Base-by-base conservation (phyloP, 2,113 vertebrate species). In the Oryzias curvinotus region DNA sequence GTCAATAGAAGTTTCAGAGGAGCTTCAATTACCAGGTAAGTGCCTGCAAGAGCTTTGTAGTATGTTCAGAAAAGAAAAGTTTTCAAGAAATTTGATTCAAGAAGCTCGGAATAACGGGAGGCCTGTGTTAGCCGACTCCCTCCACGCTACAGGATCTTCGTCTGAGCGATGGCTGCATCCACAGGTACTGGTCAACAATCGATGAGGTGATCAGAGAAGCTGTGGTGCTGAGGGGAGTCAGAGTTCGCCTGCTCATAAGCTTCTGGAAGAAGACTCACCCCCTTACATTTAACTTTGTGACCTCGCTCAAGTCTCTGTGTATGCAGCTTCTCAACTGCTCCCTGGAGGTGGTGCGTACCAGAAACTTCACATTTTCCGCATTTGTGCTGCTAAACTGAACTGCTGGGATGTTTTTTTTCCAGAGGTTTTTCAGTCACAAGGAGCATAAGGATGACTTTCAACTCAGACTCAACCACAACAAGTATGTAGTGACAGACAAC, bases 401-500 rank as follows among this genome's bases (percentile, higher is more conserved):
- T 1, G 2, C 8, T 21, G 8, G 4, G 4, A 47, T 36, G 18
- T 36, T 46, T 64, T 0, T 43, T 0, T 63, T 58, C 36, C 77
- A 90, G 88, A 49, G 44, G 15, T 90, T 88, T 69, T 90, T 90
- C n/a, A 81, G 65, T 51, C 75, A 80, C 49, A 84, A 75, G 55
- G 77, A 84, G 36, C 67, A 71, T 25, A 78, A 56, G 4, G 71
- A 84, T 1, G 83, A 86, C 36, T 15, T 70, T 63, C 77, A 88
- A 44, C 65, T 79, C 17, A 74, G 80, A 10, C 85, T 88, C 54
- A 90, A 88, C 74, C 82, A 90, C 79, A 88, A 90, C 81, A 90
- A 88, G 68, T 90, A 90, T 58, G 77, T 90, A 71, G 85, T 90
- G 79, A 90, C 88, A 0, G 88, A 90, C 65, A 87, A 77, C 16